Percentiles rank a stretch among this genome's conserved stretches.
These are phyloP conservation scores for Nothocercus nigrocapillus DNA, from an alignment of 2,113 vertebrate genomes.

Conservation along the genomic window DNA sequence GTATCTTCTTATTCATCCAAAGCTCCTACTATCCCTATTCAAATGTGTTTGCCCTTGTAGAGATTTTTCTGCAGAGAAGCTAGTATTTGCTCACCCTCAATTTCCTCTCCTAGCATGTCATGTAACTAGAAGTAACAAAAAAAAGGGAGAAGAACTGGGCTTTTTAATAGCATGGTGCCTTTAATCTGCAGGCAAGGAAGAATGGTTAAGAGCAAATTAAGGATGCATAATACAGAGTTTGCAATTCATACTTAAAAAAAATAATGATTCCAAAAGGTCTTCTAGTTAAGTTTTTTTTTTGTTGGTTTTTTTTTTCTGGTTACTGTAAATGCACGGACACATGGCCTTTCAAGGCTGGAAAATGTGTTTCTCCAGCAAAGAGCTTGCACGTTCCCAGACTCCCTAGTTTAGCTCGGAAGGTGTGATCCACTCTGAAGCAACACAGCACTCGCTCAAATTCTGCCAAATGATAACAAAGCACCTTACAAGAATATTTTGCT, in stretches of 20 bases:
- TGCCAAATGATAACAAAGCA: background rate
- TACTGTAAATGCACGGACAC: background rate
- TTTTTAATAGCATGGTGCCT: background rate
- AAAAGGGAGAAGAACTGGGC: background rate
- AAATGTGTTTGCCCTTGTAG: background rate
- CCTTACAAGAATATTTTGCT: background rate
- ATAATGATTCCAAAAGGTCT: background rate
- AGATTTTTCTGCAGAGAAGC: background rate
- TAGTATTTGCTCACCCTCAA: background rate
- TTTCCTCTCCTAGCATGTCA: background rate
- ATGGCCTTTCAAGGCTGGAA: background rate
- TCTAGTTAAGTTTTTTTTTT: accelerated
- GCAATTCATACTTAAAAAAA: background rate
- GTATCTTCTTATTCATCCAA: slow-evolving; percentile 37
- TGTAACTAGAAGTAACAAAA: background rate
- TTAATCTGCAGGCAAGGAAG: background rate
- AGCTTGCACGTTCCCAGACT: background rate
- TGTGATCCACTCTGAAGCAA: background rate
- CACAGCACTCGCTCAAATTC: background rate
- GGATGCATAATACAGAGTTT: background rate
- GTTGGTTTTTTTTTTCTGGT: too few species aligned
- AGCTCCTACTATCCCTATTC: background rate
- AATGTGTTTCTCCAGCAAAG: accelerated
- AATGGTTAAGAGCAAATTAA: background rate
- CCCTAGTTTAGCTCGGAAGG: background rate